Evolutionary conservation across 2,113 vertebrate genomes (phyloP), one percentile per base, ranked within the genome.

Genomic region (Brienomyrus brachyistius): DNA sequence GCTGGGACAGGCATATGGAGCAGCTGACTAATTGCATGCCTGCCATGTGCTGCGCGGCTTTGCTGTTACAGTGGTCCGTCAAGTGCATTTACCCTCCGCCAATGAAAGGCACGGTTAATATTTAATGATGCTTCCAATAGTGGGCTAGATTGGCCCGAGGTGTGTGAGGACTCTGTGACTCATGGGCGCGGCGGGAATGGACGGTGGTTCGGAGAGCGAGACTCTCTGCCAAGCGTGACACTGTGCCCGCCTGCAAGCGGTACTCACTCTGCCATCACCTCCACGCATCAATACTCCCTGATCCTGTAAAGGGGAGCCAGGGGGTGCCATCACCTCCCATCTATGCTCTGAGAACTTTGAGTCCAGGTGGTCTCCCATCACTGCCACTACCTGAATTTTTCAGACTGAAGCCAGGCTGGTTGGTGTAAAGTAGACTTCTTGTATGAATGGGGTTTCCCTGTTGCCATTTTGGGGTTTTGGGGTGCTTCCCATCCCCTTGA

Each of bases 251-350:
- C 87, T 48, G 43, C n/a, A 23, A n/a, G 8, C 48, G 59, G 43
- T 45, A 35, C 59, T 83, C 3, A 51, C 10, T 59, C 89, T 51
- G 84, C 45, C 88, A 83, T 90, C 88, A 83, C 88, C 77, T 89
- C 89, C 89, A 91, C 89, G 89, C 84, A 86, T 27, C 40, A 77
- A 51, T 66, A 86, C 85, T 88, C 56, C 62, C 77, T 88, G n/a
- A 70, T 88, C 17, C 59, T 51, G 35, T 54, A 77, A 86, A 80
- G 15, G 7, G 77, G 77, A 21, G 35, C 35, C 1, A 35, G 43
- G 77, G 77, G 40, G 77, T 2, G 17, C 17, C 0, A 13, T 21
- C 35, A 23, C 35, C 35, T 82, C 43, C 19, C 35, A 45, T 35
- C n/a, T 43, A 17, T 0, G 19, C 27, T 8, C 27, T 8, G 77